Evolutionary conservation across 2,797 vertebrate species (phyloP), one percentile per base, ranked within the genome.

Genomic region (Gallirallus australis): DNA sequence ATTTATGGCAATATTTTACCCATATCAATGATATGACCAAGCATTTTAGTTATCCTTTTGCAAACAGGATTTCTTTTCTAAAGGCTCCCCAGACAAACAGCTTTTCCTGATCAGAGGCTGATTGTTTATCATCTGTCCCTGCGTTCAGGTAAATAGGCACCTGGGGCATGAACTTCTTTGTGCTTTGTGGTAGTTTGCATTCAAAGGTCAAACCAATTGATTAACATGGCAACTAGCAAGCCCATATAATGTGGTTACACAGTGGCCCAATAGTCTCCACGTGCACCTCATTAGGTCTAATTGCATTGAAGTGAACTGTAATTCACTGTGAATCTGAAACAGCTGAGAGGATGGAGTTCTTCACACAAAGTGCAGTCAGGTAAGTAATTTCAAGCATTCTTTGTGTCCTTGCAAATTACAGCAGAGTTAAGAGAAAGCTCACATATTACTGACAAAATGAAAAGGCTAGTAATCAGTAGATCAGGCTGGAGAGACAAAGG

Each of bases 301-400:
- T 97, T 96, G 75, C 80, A 90, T 54, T 93, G 93, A 96, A 96
- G 89, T 91, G 86, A 96, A 96, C 90, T 64, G 47, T 95, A 97
- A 97, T 96, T 97, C 91, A 90, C 66, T 79, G 90, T 94, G 97
- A 97, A 97, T 97, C 70, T 86, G 95, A 97, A 96, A 69, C 89
- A 97, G 86, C 90, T 75, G 63, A 97, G 81, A 94, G 71, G 30
- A 91, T 90, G 69, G 70, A 91, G 69, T 66, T 85, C 70, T 93
- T 94, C 82, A 93, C 90, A 76, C 81, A 72, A 96, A 96, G 84
- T 45, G 11, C 76, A 93, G 86, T 91, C 96, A 96, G 88, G 92
- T 94, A 95, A 86, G 75, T 94, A 92, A 97, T 95, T 97, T 96
- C 80, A 70, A 91, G 73, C 50, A 70, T 59, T 76, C 69, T 96